Evolutionary conservation across 2,113 vertebrate genomes (phyloP), one percentile per base, ranked within the genome.

Genomic region (Pteruthius melanotis): DNA sequence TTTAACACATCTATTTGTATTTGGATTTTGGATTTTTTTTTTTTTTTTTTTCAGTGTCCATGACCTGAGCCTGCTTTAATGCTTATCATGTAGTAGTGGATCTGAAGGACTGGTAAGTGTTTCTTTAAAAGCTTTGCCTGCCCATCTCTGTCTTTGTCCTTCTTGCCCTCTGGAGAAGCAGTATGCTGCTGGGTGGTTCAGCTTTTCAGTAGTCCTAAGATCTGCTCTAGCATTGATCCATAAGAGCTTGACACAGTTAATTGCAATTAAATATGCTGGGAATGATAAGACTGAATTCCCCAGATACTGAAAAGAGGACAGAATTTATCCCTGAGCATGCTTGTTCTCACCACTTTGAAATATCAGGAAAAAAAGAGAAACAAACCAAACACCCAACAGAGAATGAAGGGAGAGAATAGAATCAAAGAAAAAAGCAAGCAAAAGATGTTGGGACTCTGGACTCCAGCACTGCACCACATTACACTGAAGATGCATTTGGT

Each of bases 221-320:
- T 65, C 72, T 90, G 54, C 53, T 91, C 64, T 69, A 77, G 40
- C 89, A 91, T 45, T 94, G 91, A 95, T 93, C 93, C 27, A 5
- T 60, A 93, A 70, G 64, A 86, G 76, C 79, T 71, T 78, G 65
- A 88, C 78, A 87, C 44, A 71, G 71, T 54, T 94, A 92, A 93
- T 31, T 92, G 82, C 76, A 75, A 89, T 89, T 86, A 90, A 90
- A 89, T 91, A 89, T 90, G 72, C 72, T 84, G 76, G 40, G 45
- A 91, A 81, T 80, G 50, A 63, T 56, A 94, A 75, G 64, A 71
- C 52, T 83, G 70, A 95, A 96, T 53, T 77, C 88, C 37, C 72
- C 26, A 42, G 80, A 56, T 42, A 64, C 23, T 42, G 23, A 92
- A 90, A 83, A 74, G 52, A 70, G 30, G 50, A 70, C 21, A 53